Percentiles rank a stretch among this genome's conserved stretches.
These are phyloP conservation scores for Toxotes chatareus DNA, from an alignment of 2,113 vertebrate species.

Conservation along the genomic window DNA sequence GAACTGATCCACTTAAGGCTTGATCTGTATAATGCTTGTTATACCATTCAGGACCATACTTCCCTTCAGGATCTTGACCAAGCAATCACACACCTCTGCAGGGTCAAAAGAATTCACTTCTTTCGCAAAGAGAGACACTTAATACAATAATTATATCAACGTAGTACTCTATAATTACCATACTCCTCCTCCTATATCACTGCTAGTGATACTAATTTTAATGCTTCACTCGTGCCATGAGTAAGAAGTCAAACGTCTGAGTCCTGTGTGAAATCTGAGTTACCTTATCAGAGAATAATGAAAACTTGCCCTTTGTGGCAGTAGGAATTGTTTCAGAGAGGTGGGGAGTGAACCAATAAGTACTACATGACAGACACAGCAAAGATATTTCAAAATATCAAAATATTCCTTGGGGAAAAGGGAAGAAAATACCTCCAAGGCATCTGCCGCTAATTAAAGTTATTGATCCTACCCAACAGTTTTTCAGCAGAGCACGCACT, in stretches of 20 bases:
- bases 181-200: background rate
- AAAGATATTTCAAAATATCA: constrained; percentile 39
- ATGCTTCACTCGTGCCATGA: background rate
- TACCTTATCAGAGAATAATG: background rate
- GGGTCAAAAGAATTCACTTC: background rate
- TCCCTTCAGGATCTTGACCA: constrained; percentile 25
- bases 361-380: background rate
- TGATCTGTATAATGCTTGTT: constrained; percentile 56
- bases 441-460: constrained; percentile 43
- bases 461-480: constrained; percentile 11
- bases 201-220: background rate
- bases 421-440: background rate
- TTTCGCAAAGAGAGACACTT: constrained; percentile 13
- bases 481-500: constrained; percentile 1
- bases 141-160: constrained; percentile 1
- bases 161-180: constrained; percentile 3
- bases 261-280: background rate
- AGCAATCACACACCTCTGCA: constrained; percentile 5
- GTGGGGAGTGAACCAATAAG: background rate
- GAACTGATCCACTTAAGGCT: constrained; percentile 73
- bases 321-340: constrained; percentile 3
- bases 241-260: background rate
- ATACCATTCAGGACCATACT: constrained; percentile 23
- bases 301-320: background rate
- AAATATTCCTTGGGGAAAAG: constrained; percentile 22